phyloP scores from a whole-genome alignment of 2,888 invertebrate species.

The Torymus auratus region DNA sequence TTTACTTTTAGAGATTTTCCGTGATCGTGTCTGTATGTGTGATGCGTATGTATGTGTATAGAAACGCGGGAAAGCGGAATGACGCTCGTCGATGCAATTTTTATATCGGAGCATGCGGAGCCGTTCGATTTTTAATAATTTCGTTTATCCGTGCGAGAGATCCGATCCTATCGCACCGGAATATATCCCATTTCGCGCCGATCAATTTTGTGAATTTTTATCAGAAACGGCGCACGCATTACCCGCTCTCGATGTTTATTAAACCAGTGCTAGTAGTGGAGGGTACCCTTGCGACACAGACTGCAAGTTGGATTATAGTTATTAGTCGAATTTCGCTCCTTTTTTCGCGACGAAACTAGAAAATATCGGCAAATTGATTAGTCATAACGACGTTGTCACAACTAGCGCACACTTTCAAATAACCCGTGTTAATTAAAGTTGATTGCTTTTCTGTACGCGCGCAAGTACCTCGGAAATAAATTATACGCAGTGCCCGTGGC shows the following conservation, averaged over 20 bases:
- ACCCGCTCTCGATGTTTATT: conserved; percentile 4
- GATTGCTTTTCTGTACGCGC: conserved; percentile 67
- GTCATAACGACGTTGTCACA: not conserved
- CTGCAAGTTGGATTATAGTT: conserved; percentile 27
- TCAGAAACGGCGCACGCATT: not conserved
- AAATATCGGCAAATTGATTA: conserved; percentile 33
- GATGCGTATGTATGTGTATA: too few species aligned
- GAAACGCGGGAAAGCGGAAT: too few species aligned
- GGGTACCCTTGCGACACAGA: not conserved
- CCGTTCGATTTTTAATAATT: not conserved
- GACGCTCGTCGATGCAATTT: too few species aligned
- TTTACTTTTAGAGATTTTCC: too few species aligned
- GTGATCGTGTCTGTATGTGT: too few species aligned
- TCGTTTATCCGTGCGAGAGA: not conserved
- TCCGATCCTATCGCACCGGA: not conserved
- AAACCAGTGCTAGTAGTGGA: not conserved
- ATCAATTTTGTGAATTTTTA: not conserved
- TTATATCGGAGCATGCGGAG: not conserved
- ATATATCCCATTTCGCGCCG: not conserved
- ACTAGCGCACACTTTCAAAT: conserved; percentile 62
- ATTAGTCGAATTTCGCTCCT: conserved; percentile 7
- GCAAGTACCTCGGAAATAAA: conserved; percentile 64
- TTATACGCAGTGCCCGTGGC: conserved; percentile 66
- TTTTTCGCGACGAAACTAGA: not conserved
- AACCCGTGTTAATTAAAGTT: conserved; percentile 72